These are phyloP conservation scores for Sympetrum striolatum DNA, from an alignment of 2,888 invertebrate genomes.

Conservation along the genomic window DNA sequence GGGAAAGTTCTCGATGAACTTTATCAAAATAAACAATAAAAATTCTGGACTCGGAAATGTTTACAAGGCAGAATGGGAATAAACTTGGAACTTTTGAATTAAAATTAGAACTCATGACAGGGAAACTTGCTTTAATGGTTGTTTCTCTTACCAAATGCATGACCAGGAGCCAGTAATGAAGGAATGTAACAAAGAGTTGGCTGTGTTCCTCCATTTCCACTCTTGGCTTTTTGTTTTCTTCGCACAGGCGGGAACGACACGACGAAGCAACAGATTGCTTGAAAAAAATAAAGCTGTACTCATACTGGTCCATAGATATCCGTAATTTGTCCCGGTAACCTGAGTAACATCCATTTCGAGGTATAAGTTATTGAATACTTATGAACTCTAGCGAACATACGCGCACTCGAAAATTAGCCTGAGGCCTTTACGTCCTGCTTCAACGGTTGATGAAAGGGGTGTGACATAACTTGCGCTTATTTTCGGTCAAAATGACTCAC, in stretches of 20 bases:
- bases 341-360: slow-evolving; percentile 19
- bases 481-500: neutral
- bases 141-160: slow-evolving; percentile 53
- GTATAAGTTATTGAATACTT: neutral
- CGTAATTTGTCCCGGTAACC: slow-evolving; percentile 29
- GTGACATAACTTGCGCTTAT: neutral
- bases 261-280: slow-evolving; percentile 49
- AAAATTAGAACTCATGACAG: neutral
- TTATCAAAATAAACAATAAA: no score
- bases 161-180: slow-evolving; percentile 55
- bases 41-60: no score
- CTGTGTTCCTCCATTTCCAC: slow-evolving; percentile 57
- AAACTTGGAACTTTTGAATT: neutral
- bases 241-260: slow-evolving; percentile 49
- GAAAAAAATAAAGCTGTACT: slow-evolving; percentile 29
- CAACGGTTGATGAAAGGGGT: neutral
- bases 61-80: neutral
- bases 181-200: slow-evolving; percentile 56
- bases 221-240: slow-evolving; percentile 50
- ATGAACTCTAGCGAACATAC: neutral
- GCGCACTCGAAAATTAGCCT: neutral
- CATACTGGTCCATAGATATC: neutral
- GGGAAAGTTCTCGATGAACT: no score
- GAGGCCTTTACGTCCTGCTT: neutral
- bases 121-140: neutral